Conservation (phyloP, 2,888 invertebrate species). For the Shargacucullia verbasci region DNA sequence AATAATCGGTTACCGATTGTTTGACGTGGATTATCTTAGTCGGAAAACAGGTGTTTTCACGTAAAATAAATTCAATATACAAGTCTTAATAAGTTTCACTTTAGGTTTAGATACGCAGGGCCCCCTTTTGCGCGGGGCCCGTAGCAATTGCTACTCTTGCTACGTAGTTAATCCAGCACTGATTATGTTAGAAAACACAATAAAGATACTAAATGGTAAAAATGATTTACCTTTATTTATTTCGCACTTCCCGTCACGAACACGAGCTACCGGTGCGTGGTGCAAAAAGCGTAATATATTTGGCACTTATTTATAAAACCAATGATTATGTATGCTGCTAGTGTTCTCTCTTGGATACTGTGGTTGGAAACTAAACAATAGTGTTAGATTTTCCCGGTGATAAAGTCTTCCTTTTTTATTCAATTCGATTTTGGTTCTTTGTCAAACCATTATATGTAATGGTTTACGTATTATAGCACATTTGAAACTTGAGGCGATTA, state of each 20-base stretch:
- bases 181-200: too few species aligned
- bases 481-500: not conserved
- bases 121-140: too few species aligned
- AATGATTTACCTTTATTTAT: too few species aligned
- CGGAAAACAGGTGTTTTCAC: too few species aligned
- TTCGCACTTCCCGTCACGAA: conserved; percentile 33
- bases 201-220: too few species aligned
- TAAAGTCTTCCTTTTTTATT: conserved; percentile 1
- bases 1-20: too few species aligned
- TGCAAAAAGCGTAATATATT: conserved; percentile 29
- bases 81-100: too few species aligned
- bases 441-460: conserved; percentile 15
- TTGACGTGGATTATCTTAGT: too few species aligned
- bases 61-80: too few species aligned
- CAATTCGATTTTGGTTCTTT: not conserved
- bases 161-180: too few species aligned
- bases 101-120: too few species aligned
- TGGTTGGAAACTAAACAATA: conserved; percentile 16
- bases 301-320: conserved; percentile 8
- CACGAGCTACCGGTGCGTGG: conserved; percentile 10
- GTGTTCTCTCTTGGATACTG: conserved; percentile 7
- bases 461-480: conserved; percentile 4
- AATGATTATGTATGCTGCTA: conserved; percentile 24
- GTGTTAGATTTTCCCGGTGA: conserved; percentile 1
- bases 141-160: too few species aligned